Base-by-base conservation (phyloP, 1,140 invertebrate species). In the Phthorimaea operculella region DNA sequence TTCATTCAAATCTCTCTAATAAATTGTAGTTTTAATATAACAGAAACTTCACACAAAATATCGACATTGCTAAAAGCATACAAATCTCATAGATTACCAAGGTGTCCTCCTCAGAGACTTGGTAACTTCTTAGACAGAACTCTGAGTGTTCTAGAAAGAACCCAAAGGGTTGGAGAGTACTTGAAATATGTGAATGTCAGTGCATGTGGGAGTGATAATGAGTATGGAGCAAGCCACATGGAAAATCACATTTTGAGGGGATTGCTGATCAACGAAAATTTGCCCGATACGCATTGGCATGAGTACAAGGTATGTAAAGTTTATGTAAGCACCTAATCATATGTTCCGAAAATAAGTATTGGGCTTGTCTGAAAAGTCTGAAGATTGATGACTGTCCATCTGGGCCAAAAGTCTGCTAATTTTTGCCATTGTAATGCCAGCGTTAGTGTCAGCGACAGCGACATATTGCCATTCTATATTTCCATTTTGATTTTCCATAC, bases 251-350 rank as follows among this genome's bases (percentile, higher is more conserved):
- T 76, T 21, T 45, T 68, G 0, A 57, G 64, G 44, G 68, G 70
- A 34, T 59, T 78, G 18, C 54, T 77, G 11, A 52, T 72, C 4
- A 59, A 66, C 15, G 58, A 70, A 49, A 36, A 75, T 21, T 51
- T 78, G 4, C 64, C 74, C 0, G 61, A 68, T 0, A 52, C 61
- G 3, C 77, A 80, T 45, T 80, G 77, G 77, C 34, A 65, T 33
- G 68, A 74, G 55, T 80, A 75, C 61, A 80, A 76, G 64, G 77
- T 80, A 65, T 63, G 58, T 52, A 47, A n/a, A n/a, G n/a, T 11
- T 44, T 51, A 15, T 42, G 14, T 47, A 53, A 6, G 21, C 6
- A 28, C 21, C 21, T 28, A 28, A 6, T 28, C 2, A 28, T 28
- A 28, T 28, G 21, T 28, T n/a, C n/a, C n/a, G n/a, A n/a, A n/a